Conservation (phyloP, 2,113 vertebrate species). For the Clarias gariepinus region DNA sequence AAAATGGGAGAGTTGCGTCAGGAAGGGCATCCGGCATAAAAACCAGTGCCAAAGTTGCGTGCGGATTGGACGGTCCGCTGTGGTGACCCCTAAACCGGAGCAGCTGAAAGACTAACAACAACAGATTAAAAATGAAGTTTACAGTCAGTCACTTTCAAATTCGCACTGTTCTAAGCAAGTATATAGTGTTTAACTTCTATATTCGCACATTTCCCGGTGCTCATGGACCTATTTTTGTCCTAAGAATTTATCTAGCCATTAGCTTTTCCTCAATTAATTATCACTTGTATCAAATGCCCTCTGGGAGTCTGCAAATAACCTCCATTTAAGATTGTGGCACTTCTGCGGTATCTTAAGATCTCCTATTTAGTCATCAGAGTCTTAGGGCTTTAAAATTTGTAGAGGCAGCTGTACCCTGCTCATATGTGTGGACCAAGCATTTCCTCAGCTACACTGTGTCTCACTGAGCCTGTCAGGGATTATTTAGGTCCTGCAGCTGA, state of each 20-base stretch:
- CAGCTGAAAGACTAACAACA: too few species aligned
- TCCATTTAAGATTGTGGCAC: slow-evolving; percentile 9
- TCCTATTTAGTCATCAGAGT: slow-evolving; percentile 68
- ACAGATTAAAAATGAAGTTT: neutral
- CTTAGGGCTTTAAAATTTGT: slow-evolving; percentile 68
- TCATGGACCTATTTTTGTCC: neutral
- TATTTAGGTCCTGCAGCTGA: neutral
- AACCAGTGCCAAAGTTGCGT: too few species aligned
- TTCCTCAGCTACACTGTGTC: slow-evolving; percentile 50
- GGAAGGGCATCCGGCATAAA: too few species aligned
- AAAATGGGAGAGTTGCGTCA: too few species aligned
- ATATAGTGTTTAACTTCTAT: neutral
- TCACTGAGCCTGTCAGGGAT: slow-evolving; percentile 24
- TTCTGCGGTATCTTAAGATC: slow-evolving; percentile 64
- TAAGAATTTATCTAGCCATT: neutral
- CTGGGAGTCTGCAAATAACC: slow-evolving; percentile 21
- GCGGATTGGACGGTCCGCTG: too few species aligned
- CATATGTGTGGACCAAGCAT: slow-evolving; percentile 59
- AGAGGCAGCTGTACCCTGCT: slow-evolving; percentile 68
- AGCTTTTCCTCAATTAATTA: slow-evolving; percentile 9
- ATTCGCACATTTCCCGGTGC: neutral
- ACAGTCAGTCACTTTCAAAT: neutral
- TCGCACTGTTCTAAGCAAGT: neutral
- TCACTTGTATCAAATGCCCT: neutral
- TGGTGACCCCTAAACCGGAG: too few species aligned